phyloP scores from a whole-genome alignment of 2,888 invertebrate genomes.

The Tachina fera region DNA sequence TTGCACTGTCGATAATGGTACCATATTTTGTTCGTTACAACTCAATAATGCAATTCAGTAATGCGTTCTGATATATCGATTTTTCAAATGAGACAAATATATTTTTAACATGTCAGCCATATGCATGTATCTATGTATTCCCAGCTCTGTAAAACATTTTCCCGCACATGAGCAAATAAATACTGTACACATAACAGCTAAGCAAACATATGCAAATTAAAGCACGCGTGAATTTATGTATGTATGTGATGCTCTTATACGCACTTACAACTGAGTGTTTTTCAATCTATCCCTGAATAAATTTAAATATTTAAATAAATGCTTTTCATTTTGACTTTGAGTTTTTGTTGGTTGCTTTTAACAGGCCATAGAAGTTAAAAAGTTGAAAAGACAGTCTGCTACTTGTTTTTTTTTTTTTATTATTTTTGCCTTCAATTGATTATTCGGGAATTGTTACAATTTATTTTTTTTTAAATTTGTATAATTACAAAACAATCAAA shows the following conservation, averaged over 20 bases:
- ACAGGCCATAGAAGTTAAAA: background rate
- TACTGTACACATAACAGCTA: background rate
- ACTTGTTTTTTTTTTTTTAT: background rate
- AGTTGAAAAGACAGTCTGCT: background rate
- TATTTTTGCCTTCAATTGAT: background rate
- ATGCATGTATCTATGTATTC: background rate
- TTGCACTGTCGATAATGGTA: too few species aligned
- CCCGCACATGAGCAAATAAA: conserved; percentile 3
- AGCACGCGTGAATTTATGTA: conserved; percentile 1
- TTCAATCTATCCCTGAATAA: background rate
- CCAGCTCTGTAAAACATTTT: background rate
- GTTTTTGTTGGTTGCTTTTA: conserved; percentile 6
- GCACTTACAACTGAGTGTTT: background rate
- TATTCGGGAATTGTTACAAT: conserved; percentile 9
- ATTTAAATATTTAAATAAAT: conserved; percentile 27
- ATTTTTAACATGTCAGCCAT: too few species aligned
- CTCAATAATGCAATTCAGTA: too few species aligned
- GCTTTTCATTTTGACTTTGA: background rate
- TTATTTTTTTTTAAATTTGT: conserved; percentile 36
- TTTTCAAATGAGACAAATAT: too few species aligned
- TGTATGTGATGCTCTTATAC: conserved; percentile 18
- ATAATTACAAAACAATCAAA: conserved; percentile 35
- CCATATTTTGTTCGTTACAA: too few species aligned
- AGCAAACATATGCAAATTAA: conserved; percentile 14
- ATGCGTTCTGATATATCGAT: too few species aligned